Evolutionary conservation across 1,140 invertebrate species (phyloP).

Genomic region (Polypedilum pembai): DNA sequence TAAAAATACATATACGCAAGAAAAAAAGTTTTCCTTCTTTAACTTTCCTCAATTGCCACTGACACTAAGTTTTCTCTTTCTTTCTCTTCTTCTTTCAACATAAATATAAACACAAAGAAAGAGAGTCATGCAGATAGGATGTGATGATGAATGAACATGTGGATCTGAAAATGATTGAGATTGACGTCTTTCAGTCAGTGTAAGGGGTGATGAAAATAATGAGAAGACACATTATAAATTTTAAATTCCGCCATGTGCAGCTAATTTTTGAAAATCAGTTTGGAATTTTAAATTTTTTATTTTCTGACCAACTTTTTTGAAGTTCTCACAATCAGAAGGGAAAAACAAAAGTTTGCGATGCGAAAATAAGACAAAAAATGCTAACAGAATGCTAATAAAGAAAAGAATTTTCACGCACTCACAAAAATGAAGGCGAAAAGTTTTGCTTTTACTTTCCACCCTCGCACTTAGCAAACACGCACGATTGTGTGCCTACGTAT

Average conservation of each 20-base stretch:
- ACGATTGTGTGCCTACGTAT: not conserved
- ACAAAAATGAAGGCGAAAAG: not conserved
- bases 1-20: no score
- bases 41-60: no score
- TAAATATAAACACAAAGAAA: not conserved
- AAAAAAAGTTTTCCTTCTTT: no score
- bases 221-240: not conserved
- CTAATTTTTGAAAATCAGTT: not conserved
- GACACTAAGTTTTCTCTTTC: no score
- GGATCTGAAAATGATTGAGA: slow-evolving; percentile 25
- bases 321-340: not conserved
- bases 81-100: not conserved
- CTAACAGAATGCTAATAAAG: not conserved
- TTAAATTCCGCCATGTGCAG: not conserved
- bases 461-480: not conserved
- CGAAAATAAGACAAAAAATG: not conserved
- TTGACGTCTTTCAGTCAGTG: slow-evolving; percentile 2
- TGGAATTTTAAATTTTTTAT: not conserved
- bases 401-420: not conserved
- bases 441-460: not conserved
- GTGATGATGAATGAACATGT: slow-evolving; percentile 13
- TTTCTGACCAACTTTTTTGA: not conserved
- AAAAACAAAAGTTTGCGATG: not conserved
- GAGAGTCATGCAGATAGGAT: not conserved
- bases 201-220: not conserved